These are phyloP conservation scores for Eutrigla gurnardus DNA, from an alignment of 2,797 vertebrate species.

Conservation along the genomic window DNA sequence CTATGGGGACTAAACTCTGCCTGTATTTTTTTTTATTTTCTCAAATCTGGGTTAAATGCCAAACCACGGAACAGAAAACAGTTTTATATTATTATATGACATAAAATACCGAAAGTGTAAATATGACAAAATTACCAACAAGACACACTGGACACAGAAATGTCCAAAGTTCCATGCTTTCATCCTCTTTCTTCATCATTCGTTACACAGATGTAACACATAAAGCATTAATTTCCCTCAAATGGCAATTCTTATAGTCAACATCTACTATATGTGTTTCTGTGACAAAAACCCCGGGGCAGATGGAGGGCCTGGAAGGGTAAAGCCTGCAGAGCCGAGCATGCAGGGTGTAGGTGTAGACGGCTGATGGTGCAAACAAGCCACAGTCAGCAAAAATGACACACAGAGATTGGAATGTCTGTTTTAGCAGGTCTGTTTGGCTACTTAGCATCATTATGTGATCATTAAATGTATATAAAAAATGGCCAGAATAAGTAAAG, in stretches of 20 bases:
- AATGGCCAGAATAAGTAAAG: no score
- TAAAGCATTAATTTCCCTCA: background rate
- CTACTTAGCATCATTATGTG: background rate
- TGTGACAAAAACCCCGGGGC: slow-evolving; percentile 42
- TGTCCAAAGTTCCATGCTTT: background rate
- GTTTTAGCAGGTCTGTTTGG: slow-evolving; percentile 17
- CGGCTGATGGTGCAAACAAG: slow-evolving; percentile 51
- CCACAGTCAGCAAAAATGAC: slow-evolving; percentile 58
- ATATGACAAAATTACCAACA: background rate
- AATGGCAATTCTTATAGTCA: background rate
- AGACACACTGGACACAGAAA: background rate
- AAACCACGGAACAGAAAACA: background rate
- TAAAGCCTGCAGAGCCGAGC: slow-evolving; percentile 65
- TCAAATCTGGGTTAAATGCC: slow-evolving; percentile 37
- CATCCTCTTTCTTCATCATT: background rate
- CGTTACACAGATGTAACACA: background rate
- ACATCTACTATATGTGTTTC: slow-evolving; percentile 14
- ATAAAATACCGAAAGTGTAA: slow-evolving; percentile 12
- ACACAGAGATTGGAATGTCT: slow-evolving; percentile 4
- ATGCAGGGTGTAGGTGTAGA: slow-evolving; percentile 62
- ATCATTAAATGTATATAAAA: background rate
- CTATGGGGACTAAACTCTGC: slow-evolving; percentile 65
- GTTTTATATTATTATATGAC: slow-evolving; percentile 1
- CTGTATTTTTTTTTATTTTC: slow-evolving; percentile 6
- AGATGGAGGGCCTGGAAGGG: slow-evolving; percentile 73